Conservation (phyloP, 2,888 invertebrate species). For the Coenonympha glycerion region DNA sequence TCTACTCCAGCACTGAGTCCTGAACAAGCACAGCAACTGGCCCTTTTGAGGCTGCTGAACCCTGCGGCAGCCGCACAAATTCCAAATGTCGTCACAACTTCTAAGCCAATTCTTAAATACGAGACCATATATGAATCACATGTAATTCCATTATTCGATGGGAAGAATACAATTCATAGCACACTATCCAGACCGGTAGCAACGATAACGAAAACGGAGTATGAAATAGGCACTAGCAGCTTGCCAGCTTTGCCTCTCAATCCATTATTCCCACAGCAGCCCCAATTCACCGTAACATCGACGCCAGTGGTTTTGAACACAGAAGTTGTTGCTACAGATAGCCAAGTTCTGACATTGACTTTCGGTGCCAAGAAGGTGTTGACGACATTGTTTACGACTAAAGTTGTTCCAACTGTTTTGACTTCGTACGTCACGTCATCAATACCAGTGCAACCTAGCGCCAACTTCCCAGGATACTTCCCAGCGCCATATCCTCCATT, state of each 20-base stretch:
- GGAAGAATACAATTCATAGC: conserved; percentile 83
- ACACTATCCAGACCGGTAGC: conserved; percentile 87
- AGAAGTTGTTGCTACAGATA: conserved; percentile 84
- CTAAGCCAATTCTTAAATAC: conserved; percentile 83
- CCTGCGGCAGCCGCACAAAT: conserved; percentile 80
- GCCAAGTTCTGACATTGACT: conserved; percentile 88
- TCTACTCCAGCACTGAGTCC: conserved; percentile 76
- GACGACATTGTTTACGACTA: conserved; percentile 89
- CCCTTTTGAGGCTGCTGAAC: conserved; percentile 82
- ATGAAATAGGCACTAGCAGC: conserved; percentile 84
- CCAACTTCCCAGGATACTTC: conserved; percentile 84
- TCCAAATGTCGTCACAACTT: conserved; percentile 84
- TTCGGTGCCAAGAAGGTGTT: conserved; percentile 94
- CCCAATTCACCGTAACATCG: conserved; percentile 84
- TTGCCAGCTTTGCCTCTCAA: conserved; percentile 77
- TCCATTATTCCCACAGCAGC: conserved; percentile 77
- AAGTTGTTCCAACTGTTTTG: conserved; percentile 86
- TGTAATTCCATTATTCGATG: conserved; percentile 85
- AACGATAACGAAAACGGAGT: conserved; percentile 86
- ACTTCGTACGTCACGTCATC: conserved; percentile 91
- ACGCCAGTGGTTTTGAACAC: conserved; percentile 88
- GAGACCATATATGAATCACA: conserved; percentile 90
- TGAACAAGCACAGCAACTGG: conserved; percentile 85
- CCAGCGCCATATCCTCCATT: conserved; percentile 85
- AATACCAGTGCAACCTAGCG: conserved; percentile 82